Percentiles rank a stretch among this genome's conserved stretches.
These are phyloP conservation scores for Lasiommata megera DNA, from an alignment of 2,888 invertebrate species.

Conservation along the genomic window DNA sequence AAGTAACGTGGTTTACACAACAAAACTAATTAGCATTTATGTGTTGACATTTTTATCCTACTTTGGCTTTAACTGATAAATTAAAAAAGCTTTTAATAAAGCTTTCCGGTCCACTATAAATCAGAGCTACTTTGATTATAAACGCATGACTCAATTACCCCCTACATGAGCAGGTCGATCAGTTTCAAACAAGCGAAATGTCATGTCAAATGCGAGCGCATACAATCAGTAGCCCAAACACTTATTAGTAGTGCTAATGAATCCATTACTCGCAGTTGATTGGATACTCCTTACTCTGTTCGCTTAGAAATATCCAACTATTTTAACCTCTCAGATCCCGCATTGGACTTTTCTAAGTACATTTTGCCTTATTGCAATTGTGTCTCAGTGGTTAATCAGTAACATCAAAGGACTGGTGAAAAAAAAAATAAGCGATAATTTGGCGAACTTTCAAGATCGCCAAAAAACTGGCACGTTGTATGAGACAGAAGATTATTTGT, in stretches of 20 bases:
- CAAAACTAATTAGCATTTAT: too few relatives aligned
- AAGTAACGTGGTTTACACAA: too few relatives aligned
- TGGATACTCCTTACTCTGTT: not conserved
- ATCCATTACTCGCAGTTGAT: conserved; percentile 3
- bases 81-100: not conserved
- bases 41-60: too few relatives aligned
- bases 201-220: not conserved
- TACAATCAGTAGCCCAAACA: conserved; percentile 5
- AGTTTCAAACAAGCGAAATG: not conserved
- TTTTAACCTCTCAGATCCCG: too few relatives aligned
- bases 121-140: not conserved
- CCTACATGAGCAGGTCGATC: not conserved
- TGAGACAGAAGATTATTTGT: too few relatives aligned
- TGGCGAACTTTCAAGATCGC: too few relatives aligned
- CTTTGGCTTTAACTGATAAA: not conserved
- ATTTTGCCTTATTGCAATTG: too few relatives aligned
- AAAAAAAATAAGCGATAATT: too few relatives aligned
- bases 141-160: not conserved
- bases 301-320: not conserved
- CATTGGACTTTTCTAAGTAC: too few relatives aligned
- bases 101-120: not conserved
- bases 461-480: too few relatives aligned
- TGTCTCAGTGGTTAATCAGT: too few relatives aligned
- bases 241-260: conserved; percentile 8
- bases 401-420: too few relatives aligned